A percentile compares a stretch with the other conserved stretches of the same genome.
phyloP scores from a whole-genome alignment of 1,140 invertebrate species.

The Dendrolimus punctatus region DNA sequence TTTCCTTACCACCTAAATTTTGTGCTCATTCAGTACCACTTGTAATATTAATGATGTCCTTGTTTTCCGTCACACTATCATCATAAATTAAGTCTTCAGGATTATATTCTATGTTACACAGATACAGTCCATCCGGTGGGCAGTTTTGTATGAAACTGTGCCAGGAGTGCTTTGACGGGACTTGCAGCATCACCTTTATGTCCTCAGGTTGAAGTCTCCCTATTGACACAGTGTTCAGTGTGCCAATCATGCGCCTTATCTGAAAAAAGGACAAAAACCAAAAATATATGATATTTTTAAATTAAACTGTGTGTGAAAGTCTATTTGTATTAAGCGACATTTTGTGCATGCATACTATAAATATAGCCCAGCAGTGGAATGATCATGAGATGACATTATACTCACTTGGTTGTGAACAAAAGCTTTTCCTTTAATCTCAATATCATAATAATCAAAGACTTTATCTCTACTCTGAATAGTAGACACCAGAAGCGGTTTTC shows the following conservation, averaged over 20 bases:
- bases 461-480: conserved; percentile 35
- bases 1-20: too few relatives aligned
- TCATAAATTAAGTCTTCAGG: conserved; percentile 67
- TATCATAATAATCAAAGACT: conserved; percentile 76
- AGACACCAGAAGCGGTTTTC: conserved; percentile 53
- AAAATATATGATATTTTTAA: background rate
- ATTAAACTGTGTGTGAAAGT: too few relatives aligned
- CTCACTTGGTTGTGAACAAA: conserved; percentile 84
- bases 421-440: conserved; percentile 74
- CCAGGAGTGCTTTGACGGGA: conserved; percentile 82
- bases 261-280: conserved; percentile 33
- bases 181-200: conserved; percentile 80
- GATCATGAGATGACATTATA: conserved; percentile 4
- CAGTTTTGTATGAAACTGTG: conserved; percentile 56
- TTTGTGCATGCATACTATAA: too few relatives aligned
- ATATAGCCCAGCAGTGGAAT: too few relatives aligned
- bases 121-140: conserved; percentile 79
- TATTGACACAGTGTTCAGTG: conserved; percentile 73
- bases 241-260: conserved; percentile 82
- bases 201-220: conserved; percentile 74
- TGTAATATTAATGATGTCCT: conserved; percentile 11
- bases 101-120: conserved; percentile 79
- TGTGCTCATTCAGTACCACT: conserved; percentile 14
- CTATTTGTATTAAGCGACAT: too few relatives aligned
- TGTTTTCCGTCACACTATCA: conserved; percentile 10